Evolutionary conservation across 2,888 invertebrate species (phyloP).

Genomic region (Mystacides longicornis): DNA sequence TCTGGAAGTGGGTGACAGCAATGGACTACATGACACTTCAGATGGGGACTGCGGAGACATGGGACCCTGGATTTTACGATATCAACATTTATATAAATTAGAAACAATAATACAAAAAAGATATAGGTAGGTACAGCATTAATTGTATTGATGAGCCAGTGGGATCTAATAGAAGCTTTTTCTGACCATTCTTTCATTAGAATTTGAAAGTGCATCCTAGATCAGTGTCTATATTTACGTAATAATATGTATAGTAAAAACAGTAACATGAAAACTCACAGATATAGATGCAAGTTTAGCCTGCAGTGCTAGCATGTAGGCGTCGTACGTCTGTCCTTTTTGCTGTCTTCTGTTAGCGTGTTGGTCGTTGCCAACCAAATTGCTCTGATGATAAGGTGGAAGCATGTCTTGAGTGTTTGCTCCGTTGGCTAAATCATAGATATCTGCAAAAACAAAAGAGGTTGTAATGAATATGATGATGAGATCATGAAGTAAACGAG

Average conservation of each 20-base stretch:
- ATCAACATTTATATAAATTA: not conserved
- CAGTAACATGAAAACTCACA: conserved; percentile 36
- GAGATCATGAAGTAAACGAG: too few relatives aligned
- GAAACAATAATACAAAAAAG: not conserved
- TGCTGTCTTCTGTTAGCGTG: conserved; percentile 58
- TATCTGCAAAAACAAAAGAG: conserved; percentile 13
- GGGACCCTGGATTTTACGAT: conserved; percentile 40
- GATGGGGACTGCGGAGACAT: conserved; percentile 52
- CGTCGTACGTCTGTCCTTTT: conserved; percentile 56
- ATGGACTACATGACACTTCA: conserved; percentile 41
- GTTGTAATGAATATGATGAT: not conserved
- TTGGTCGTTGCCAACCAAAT: conserved; percentile 30
- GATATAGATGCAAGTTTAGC: conserved; percentile 59
- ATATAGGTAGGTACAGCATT: not conserved
- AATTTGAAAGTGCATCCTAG: too few relatives aligned
- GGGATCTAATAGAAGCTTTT: too few relatives aligned
- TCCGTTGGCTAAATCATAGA: conserved; percentile 18
- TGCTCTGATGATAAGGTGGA: conserved; percentile 23
- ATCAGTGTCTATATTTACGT: too few relatives aligned
- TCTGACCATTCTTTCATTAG: too few relatives aligned
- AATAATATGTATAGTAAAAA: not conserved
- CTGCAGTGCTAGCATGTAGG: conserved; percentile 62
- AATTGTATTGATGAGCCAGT: too few relatives aligned
- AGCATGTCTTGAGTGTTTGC: conserved; percentile 18
- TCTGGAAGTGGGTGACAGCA: conserved; percentile 41